phyloP scores from a whole-genome alignment of 30 jellyfish, hydroid and myxozoan genomes.

The Catostylus mosaicus region DNA sequence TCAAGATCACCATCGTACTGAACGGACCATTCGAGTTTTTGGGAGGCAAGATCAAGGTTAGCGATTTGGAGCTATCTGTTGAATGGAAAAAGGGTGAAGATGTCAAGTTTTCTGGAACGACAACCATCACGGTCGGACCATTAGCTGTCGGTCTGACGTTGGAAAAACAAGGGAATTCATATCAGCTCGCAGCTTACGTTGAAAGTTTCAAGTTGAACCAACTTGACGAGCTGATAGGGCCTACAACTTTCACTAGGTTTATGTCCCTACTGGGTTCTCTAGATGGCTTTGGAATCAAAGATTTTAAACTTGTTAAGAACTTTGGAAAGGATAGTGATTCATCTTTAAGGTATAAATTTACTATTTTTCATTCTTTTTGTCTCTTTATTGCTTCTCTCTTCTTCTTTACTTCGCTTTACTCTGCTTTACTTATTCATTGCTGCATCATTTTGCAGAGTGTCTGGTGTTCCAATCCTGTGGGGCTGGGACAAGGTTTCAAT shows the following conservation, averaged over 20 bases:
- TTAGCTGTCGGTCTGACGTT: slow-evolving; percentile 50
- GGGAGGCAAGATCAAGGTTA: slow-evolving; percentile 52
- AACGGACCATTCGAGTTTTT: slow-evolving; percentile 70
- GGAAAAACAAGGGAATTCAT: slow-evolving; percentile 16
- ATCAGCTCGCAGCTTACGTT: slow-evolving; percentile 20
- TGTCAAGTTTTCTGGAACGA: slow-evolving; percentile 36
- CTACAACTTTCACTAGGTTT: background rate
- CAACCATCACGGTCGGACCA: slow-evolving; percentile 53
- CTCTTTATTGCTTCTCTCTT: background rate
- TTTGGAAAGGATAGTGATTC: slow-evolving; percentile 30
- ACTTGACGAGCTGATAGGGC: slow-evolving; percentile 33
- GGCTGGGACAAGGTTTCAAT: slow-evolving; percentile 28
- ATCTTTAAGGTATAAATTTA: background rate
- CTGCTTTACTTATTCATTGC: background rate
- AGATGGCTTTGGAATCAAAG: slow-evolving; percentile 49
- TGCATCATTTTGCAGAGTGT: no score
- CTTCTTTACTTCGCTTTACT: background rate
- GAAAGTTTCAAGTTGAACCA: slow-evolving; percentile 30
- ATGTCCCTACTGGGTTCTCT: slow-evolving; percentile 39
- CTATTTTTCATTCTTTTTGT: background rate
- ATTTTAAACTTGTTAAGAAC: slow-evolving; percentile 21
- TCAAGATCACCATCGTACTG: slow-evolving; percentile 35
- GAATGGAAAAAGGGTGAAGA: slow-evolving; percentile 40
- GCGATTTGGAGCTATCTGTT: slow-evolving; percentile 58
- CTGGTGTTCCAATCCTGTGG: slow-evolving; percentile 59